Evolutionary conservation across 2,113 vertebrate genomes (phyloP).

Genomic region (Sorex araneus): DNA sequence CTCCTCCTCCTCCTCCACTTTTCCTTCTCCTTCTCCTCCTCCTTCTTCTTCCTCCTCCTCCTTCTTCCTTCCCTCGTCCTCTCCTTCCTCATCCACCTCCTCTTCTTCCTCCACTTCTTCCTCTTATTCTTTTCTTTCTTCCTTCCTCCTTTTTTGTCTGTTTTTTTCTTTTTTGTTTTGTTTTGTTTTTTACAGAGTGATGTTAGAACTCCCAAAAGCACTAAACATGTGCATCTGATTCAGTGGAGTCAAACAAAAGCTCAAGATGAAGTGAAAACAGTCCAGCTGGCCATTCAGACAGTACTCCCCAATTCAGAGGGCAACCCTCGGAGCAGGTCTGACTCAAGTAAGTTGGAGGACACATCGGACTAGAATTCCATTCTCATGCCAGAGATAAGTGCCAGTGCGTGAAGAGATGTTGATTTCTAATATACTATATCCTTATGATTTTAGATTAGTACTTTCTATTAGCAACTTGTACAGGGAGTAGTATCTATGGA

Average conservation of each 20-base stretch:
- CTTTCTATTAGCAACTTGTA: constrained; percentile 15
- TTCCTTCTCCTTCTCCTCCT: not conserved
- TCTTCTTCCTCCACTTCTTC: too few relatives aligned
- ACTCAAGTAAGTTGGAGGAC: constrained; percentile 90
- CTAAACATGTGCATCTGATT: constrained; percentile 92
- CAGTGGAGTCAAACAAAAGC: constrained; percentile 90
- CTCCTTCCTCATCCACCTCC: too few relatives aligned
- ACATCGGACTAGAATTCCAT: not conserved
- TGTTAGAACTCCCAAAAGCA: constrained; percentile 94
- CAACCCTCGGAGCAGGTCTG: constrained; percentile 88
- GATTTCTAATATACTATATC: not conserved
- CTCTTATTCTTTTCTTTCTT: too few relatives aligned
- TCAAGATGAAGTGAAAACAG: constrained; percentile 92
- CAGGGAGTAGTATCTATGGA: not conserved
- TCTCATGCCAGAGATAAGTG: not conserved
- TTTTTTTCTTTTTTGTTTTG: too few relatives aligned
- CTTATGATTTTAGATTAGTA: constrained; percentile 37
- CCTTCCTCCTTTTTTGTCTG: not conserved
- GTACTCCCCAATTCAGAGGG: constrained; percentile 86
- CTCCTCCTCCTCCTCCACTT: too few relatives aligned
- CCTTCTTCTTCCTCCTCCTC: not conserved
- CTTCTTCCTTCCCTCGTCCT: not conserved
- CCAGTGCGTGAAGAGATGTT: not conserved
- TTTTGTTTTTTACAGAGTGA: constrained; percentile 90
- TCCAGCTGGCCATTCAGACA: constrained; percentile 95